Conservation (phyloP, 1,140 invertebrate genomes). For the Nephila pilipes region DNA sequence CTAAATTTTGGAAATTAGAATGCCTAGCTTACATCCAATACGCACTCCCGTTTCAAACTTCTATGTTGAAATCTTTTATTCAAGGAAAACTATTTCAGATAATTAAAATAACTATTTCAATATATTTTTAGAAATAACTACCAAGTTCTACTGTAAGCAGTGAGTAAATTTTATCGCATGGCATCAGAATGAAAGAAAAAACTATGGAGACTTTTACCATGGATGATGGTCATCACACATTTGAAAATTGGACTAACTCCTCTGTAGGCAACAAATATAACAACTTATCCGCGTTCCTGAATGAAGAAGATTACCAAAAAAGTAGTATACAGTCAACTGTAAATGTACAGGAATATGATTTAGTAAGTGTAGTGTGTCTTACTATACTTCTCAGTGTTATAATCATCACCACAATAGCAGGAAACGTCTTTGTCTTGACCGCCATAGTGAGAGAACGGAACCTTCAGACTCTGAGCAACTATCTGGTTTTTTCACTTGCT, state of each 20-base stretch:
- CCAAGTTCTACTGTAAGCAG: too few species aligned
- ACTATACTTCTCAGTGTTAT: conserved; percentile 79
- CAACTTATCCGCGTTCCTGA: background rate
- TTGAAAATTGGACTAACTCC: background rate
- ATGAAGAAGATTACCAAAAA: background rate
- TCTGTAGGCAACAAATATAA: background rate
- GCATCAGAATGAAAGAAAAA: background rate
- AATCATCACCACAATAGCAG: conserved; percentile 82
- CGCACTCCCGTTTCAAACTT: too few species aligned
- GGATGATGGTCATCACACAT: background rate
- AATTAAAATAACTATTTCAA: too few species aligned
- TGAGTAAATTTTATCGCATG: too few species aligned
- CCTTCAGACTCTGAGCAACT: conserved; percentile 92
- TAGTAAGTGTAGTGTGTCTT: background rate
- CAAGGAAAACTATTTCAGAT: too few species aligned
- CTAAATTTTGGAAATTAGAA: too few species aligned
- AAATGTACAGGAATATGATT: background rate
- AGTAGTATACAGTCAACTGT: background rate
- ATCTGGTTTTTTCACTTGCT: conserved; percentile 91
- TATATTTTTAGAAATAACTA: too few species aligned
- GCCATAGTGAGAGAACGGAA: conserved; percentile 94
- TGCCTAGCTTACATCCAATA: too few species aligned
- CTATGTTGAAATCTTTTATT: too few species aligned
- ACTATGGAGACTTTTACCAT: background rate
- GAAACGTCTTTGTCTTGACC: conserved; percentile 96